Base-by-base conservation (phyloP, 2,888 invertebrate species). In the Homarus gammarus region DNA sequence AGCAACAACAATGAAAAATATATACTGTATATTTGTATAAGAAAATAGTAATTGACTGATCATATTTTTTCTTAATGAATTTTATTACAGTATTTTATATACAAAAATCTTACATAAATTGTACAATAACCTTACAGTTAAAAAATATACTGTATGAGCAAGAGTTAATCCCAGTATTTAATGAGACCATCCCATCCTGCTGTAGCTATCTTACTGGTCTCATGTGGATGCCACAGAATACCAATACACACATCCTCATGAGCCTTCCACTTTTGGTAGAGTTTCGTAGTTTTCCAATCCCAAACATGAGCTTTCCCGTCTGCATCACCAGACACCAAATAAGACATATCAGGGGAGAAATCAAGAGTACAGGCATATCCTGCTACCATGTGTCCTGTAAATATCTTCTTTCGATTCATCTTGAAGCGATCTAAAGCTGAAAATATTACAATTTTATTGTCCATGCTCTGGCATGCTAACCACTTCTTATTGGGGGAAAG, bases 201-300 rank as follows among this genome's bases (percentile, higher is more conserved):
- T 0, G 99, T 98, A n/a, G 98, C 97, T 86, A 99, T 95, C 94
- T 98, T 97, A 93, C 99, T 99, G 2, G 99, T 97, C 94, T 99
- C 99, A 93, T 99, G 99, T 0, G 99, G 99, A 95, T 99, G 99
- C 99, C 99, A 99, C 27, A 99, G 95, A 0, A 96, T 96, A 27
- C 96, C 96, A 91, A 99, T 99, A 93, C 99, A 99, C 27, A 99
- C 99, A 90, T 98, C 98, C 93, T 99, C 99, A 94, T 99, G 99
- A 0, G 99, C 99, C 94, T 99, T 99, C 98, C 99, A 99, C 94
- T 99, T 99, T 94, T 98, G 98, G 94, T 98, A 98, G 91, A 99
- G 95, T 94, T 99, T 99, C 92, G 99, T 99, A 0, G 99, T 98
- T 94, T 99, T 99, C 99, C 99, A 99, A 94, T 99, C 99, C 99